A percentile compares a stretch with the other conserved stretches of the same genome.
Evolutionary conservation across 2,888 invertebrate species (phyloP).

Genomic region (Dynastes tityus): DNA sequence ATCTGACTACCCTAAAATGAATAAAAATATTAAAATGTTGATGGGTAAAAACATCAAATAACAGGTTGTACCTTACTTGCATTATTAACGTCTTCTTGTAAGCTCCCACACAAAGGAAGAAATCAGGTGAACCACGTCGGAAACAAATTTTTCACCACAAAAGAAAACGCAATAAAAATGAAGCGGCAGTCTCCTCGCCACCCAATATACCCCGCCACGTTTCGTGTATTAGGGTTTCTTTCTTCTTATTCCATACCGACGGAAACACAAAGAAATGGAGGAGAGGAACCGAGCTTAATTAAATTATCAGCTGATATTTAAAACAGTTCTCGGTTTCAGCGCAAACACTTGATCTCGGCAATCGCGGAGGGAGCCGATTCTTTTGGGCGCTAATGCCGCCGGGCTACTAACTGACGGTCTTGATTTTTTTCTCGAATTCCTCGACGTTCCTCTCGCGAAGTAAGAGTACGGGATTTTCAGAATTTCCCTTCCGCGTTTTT

Average conservation of each 20-base stretch:
- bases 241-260: conserved; percentile 62
- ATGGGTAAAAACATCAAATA: neutral
- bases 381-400: neutral
- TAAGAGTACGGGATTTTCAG: conserved; percentile 40
- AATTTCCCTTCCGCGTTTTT: conserved; percentile 6
- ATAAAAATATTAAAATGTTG: too few relatives aligned
- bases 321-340: conserved; percentile 65
- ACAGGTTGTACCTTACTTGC: conserved; percentile 8
- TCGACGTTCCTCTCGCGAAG: conserved; percentile 9
- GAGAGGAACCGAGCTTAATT: conserved; percentile 69
- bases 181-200: conserved; percentile 54
- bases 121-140: conserved; percentile 63
- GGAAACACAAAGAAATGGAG: conserved; percentile 64
- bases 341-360: conserved; percentile 61
- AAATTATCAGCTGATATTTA: conserved; percentile 71
- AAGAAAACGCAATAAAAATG: conserved; percentile 65
- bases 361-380: conserved; percentile 53
- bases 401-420: conserved; percentile 7
- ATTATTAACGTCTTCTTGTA: neutral
- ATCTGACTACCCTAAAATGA: too few relatives aligned
- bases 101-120: conserved; percentile 58
- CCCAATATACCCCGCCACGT: neutral
- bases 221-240: conserved; percentile 58
- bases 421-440: conserved; percentile 15
- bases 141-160: conserved; percentile 57